Conservation (phyloP, 2,113 vertebrate genomes). For the Anser brachyrhynchus region DNA sequence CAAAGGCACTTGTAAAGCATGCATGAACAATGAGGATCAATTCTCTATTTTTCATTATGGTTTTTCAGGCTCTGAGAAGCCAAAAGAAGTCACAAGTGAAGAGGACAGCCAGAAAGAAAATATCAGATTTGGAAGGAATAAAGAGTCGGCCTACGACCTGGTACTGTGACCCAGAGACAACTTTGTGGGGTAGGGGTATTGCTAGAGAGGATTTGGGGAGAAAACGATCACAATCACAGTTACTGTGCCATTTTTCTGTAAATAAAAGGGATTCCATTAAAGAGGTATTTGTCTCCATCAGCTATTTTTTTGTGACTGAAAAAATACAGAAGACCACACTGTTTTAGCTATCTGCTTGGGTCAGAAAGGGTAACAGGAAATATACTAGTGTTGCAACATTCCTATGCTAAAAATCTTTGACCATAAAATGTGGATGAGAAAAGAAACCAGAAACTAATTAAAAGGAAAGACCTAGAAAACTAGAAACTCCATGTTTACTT, state of each 20-base stretch:
- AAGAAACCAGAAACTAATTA: background rate
- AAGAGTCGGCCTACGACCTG: background rate
- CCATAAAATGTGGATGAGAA: background rate
- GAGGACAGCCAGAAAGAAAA: background rate
- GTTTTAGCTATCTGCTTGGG: background rate
- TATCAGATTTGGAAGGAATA: background rate
- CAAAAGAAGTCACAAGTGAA: background rate
- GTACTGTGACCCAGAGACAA: background rate
- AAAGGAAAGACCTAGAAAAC: background rate
- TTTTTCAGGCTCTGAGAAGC: background rate
- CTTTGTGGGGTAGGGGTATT: background rate
- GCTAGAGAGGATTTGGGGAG: background rate
- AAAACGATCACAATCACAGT: background rate
- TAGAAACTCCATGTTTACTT: background rate
- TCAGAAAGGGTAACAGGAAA: background rate
- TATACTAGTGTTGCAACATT: background rate
- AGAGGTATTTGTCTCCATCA: background rate
- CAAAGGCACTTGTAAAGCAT: background rate
- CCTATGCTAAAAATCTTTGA: background rate
- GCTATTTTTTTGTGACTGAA: background rate
- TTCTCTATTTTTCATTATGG: background rate
- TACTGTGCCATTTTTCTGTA: background rate
- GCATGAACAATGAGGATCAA: background rate
- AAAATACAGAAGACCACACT: background rate
- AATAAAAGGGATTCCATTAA: background rate